Evolutionary conservation across 2,888 invertebrate genomes (phyloP), one percentile per base, ranked within the genome.

Genomic region (Ypsolopha scabrella): DNA sequence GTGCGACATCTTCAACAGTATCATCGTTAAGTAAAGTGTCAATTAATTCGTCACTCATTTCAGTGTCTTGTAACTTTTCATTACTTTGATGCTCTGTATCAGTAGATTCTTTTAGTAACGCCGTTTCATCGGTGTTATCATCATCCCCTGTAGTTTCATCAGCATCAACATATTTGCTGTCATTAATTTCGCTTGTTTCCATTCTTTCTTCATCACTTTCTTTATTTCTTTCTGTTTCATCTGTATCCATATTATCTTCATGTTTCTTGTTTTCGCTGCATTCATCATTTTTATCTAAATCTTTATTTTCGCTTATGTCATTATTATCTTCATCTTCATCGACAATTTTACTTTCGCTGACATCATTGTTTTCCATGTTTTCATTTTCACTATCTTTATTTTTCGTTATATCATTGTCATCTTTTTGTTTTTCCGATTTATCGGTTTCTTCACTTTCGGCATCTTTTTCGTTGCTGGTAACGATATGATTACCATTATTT

Each of bases 1-100:
- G 24, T 43, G 34, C 13, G 36, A 38, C 41, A 11, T 51, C 41
- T 35, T 51, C 66, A 34, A 57, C 63, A 52, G 58, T 57, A 53
- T 60, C 67, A 54, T 75, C 75, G 55, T 75, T 73, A 50, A 81
- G 61, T 50, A 80, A 65, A 53, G 63, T 70, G 54, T 81, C 74
- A 55, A 80, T 80, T 63, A 75, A 64, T 56, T 81, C 77, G 39
- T 78, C 77, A 59, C 72, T 77, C 63, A 76, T 75, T 57, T 80
- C 81, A 47, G 66, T 45, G 34, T 50, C 52, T 38, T 41, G 36
- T 47, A 24, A 38, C 9, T 11, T 48, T 14, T 50, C 50, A 39
- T 50, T n/a, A 41, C 51, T 41, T 35, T n/a, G 33, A 39, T 51
- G 6, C 48, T 41, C 48, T 2, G 24, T 24, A 36, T 34, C 24